These are phyloP conservation scores for Oenanthe oenanthe DNA, from an alignment of 2,113 vertebrate species.

Conservation along the genomic window DNA sequence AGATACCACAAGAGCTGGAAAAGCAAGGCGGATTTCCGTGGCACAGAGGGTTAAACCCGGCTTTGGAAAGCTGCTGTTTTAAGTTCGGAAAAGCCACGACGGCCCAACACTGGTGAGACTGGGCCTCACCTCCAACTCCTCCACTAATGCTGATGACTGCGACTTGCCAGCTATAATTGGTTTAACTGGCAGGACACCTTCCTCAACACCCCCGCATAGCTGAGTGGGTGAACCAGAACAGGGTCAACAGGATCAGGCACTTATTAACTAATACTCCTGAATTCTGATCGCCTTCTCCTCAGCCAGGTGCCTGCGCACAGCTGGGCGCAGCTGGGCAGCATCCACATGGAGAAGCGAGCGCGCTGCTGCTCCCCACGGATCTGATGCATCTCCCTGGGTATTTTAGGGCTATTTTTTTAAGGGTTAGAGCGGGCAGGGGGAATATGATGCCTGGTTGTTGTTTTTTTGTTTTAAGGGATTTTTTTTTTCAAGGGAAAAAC, in stretches of 20 bases:
- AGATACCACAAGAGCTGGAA: background rate
- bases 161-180: slow-evolving; percentile 54
- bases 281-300: slow-evolving; percentile 42
- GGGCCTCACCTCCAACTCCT: slow-evolving; percentile 33
- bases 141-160: slow-evolving; percentile 33
- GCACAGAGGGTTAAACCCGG: background rate
- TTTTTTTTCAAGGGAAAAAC: background rate
- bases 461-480: background rate
- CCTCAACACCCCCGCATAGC: slow-evolving; percentile 60
- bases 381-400: rapidly evolving
- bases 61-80: background rate
- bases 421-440: rapidly evolving
- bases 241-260: slow-evolving; percentile 66
- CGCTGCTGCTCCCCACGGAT: rapidly evolving
- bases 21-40: rapidly evolving
- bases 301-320: slow-evolving; percentile 3
- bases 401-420: background rate
- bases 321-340: background rate
- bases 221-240: slow-evolving; percentile 64
- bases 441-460: rapidly evolving
- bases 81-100: background rate
- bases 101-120: background rate
- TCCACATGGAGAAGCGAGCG: background rate
- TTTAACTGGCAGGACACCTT: slow-evolving; percentile 62
- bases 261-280: slow-evolving; percentile 60